These are phyloP conservation scores for Amiota mariae DNA, from an alignment of 2,888 invertebrate genomes.

Conservation along the genomic window DNA sequence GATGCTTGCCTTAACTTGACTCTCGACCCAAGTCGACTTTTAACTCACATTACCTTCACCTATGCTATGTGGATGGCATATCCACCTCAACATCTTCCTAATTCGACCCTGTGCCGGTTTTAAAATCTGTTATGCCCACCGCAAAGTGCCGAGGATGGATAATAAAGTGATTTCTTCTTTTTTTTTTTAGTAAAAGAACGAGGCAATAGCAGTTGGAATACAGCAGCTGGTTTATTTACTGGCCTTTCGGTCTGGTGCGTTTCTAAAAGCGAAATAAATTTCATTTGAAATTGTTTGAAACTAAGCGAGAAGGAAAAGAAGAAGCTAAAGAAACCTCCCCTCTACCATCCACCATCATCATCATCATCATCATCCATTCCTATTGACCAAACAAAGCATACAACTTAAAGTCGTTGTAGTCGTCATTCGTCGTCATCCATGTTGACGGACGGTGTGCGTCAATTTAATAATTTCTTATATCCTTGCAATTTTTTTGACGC, in stretches of 20 bases:
- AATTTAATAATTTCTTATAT: conserved; percentile 27
- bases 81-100: not conserved
- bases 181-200: not conserved
- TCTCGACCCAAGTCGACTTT: not conserved
- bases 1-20: not conserved
- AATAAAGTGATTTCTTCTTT: conserved; percentile 22
- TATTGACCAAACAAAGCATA: not conserved
- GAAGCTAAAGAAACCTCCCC: too few relatives aligned
- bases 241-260: conserved; percentile 28
- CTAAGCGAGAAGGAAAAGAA: too few relatives aligned
- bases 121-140: not conserved
- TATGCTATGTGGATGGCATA: too few relatives aligned
- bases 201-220: not conserved
- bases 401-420: not conserved
- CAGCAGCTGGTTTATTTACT: conserved; percentile 20
- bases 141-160: not conserved
- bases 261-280: conserved; percentile 26
- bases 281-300: conserved; percentile 25
- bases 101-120: not conserved
- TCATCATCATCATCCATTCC: not conserved
- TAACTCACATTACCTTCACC: not conserved
- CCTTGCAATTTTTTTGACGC: not conserved
- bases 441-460: not conserved
- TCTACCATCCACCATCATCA: not conserved
- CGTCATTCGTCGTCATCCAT: too few relatives aligned